phyloP scores from a whole-genome alignment of 2,888 invertebrate genomes.

The Hipparchia sbordonii region DNA sequence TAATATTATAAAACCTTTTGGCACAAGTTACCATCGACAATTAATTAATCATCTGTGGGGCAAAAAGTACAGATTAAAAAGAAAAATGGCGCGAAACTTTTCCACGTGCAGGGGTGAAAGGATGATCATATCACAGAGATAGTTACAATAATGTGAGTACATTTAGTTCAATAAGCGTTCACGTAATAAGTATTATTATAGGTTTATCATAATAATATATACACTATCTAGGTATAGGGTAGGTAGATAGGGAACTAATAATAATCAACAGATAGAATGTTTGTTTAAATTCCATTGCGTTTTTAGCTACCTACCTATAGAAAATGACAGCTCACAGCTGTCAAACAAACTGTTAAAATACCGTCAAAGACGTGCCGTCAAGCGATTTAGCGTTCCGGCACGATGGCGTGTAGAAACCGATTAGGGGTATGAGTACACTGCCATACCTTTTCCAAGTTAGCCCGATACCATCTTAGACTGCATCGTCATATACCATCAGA shows the following conservation, averaged over 20 bases:
- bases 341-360: no score
- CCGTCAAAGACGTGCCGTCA: no score
- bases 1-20: constrained; percentile 28
- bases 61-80: background rate
- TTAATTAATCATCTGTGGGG: background rate
- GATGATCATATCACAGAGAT: constrained; percentile 64
- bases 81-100: constrained; percentile 47
- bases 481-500: no score
- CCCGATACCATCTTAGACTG: no score
- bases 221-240: background rate
- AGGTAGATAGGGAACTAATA: background rate
- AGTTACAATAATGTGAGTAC: constrained; percentile 48
- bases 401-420: no score
- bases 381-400: no score
- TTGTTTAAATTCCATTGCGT: background rate
- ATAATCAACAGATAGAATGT: background rate
- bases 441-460: no score
- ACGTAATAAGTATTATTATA: constrained; percentile 4
- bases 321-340: no score
- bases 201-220: constrained; percentile 7
- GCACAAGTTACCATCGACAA: constrained; percentile 32
- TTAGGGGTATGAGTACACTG: no score
- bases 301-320: background rate
- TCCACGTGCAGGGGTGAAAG: constrained; percentile 49
- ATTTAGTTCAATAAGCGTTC: constrained; percentile 32